These are phyloP conservation scores for Acrocephalus scirpaceus DNA, from an alignment of 2,797 vertebrate species.

Conservation along the genomic window DNA sequence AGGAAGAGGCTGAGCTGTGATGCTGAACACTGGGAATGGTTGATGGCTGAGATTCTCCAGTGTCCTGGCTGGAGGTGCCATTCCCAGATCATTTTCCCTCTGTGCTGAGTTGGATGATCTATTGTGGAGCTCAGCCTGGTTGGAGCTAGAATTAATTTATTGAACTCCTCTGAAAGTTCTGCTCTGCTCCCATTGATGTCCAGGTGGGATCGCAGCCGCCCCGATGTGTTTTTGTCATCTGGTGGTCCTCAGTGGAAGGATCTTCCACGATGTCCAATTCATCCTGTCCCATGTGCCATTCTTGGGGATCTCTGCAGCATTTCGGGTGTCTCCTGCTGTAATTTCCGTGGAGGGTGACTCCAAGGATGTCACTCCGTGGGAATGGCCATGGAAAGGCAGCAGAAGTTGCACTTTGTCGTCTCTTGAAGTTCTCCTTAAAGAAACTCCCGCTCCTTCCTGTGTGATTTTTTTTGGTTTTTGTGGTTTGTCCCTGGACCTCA, in stretches of 20 bases:
- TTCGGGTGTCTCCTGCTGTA: not conserved
- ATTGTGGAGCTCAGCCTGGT: not conserved
- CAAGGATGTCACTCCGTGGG: not conserved
- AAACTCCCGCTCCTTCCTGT: accelerated
- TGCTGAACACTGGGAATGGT: accelerated
- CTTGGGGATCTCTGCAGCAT: not conserved
- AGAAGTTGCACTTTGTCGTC: accelerated
- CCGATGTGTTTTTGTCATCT: accelerated
- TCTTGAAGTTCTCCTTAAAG: not conserved
- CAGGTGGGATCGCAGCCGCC: not conserved
- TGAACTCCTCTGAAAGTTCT: not conserved
- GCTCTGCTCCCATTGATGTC: not conserved
- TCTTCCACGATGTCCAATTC: not conserved
- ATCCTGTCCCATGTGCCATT: accelerated
- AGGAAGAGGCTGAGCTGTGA: not conserved
- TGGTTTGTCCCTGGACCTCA: not conserved
- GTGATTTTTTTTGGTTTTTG: not conserved
- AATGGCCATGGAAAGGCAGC: no score
- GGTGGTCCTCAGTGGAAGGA: not conserved
- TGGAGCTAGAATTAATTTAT: not conserved
- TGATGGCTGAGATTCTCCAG: not conserved
- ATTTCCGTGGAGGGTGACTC: not conserved
- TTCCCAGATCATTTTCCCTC: not conserved
- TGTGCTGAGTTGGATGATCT: not conserved
- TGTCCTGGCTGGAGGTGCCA: not conserved